These are phyloP conservation scores for Sycon ciliatum DNA, from an alignment of 37 sponge, comb jelly and placozoan species.

Conservation along the genomic window DNA sequence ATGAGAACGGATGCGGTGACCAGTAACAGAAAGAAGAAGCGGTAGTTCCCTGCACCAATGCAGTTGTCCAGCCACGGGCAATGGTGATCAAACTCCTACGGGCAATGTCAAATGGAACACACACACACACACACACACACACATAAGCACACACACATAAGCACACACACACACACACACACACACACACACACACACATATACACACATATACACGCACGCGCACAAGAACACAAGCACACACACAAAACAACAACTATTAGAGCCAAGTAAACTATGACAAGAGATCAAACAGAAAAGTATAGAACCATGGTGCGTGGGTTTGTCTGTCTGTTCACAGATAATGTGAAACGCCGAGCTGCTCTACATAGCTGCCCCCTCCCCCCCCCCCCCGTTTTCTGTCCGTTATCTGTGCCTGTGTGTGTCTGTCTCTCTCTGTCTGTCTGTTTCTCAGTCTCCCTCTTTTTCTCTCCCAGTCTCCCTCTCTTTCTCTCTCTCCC, in stretches of 20 bases:
- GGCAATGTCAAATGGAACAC: background rate
- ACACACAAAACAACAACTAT: background rate
- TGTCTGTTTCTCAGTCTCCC: too few relatives aligned
- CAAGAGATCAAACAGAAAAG: conserved; percentile 17
- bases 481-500: too few relatives aligned
- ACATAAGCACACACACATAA: background rate
- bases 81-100: conserved; percentile 94
- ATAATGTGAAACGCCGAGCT: too few relatives aligned
- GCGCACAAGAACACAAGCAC: background rate
- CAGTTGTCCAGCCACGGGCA: conserved; percentile 99
- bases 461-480: too few relatives aligned
- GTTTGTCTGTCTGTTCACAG: too few relatives aligned
- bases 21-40: conserved; percentile 91
- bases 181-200: conserved; percentile 5
- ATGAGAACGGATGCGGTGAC: conserved; percentile 64
- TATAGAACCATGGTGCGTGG: conserved; percentile 21
- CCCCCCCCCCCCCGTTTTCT: too few relatives aligned
- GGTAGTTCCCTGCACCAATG: conserved; percentile 89
- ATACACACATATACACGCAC: background rate
- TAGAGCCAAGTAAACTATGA: background rate
- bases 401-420: too few relatives aligned
- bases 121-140: background rate
- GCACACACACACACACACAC: conserved; percentile 15
- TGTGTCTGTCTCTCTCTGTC: too few relatives aligned
- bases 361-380: too few relatives aligned